Evolutionary conservation across 1,140 invertebrate species (phyloP).

Genomic region (Drosophila kurseongensis): DNA sequence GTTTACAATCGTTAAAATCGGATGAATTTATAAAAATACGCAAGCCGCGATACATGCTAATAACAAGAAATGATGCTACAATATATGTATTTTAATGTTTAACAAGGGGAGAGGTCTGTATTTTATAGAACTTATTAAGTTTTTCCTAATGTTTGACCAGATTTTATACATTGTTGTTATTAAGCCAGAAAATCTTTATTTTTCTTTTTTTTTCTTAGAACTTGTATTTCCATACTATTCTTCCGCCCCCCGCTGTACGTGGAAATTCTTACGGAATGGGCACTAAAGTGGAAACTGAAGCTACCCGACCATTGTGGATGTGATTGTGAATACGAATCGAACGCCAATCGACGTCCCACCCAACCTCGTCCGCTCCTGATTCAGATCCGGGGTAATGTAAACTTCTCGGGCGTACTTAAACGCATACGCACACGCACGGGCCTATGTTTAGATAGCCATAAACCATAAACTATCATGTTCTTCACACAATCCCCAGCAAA

Average conservation of each 20-base stretch:
- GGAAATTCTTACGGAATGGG: slow-evolving; percentile 18
- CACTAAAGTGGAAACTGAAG: slow-evolving; percentile 31
- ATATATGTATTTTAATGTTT: no score
- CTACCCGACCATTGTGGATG: slow-evolving; percentile 13
- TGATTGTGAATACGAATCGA: slow-evolving; percentile 32
- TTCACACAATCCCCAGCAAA: slow-evolving; percentile 54
- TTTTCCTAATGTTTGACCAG: no score
- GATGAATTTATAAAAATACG: neutral
- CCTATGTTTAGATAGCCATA: slow-evolving; percentile 63
- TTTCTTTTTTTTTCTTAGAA: neutral
- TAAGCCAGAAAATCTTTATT: neutral
- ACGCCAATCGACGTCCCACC: slow-evolving; percentile 12
- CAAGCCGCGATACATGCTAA: neutral
- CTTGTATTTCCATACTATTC: neutral
- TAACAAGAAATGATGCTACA: no score
- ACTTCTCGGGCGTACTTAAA: slow-evolving; percentile 33
- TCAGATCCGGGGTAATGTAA: slow-evolving; percentile 24
- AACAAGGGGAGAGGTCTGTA: no score
- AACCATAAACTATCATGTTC: slow-evolving; percentile 64
- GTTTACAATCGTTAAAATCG: neutral
- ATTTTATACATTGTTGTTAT: no score
- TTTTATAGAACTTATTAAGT: no score
- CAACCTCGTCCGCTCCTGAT: neutral
- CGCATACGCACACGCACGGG: slow-evolving; percentile 18
- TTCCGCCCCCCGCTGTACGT: neutral